A percentile compares a stretch with the other conserved stretches of the same genome.
These are phyloP conservation scores for Phania funesta DNA, from an alignment of 2,888 invertebrate genomes.

Conservation along the genomic window DNA sequence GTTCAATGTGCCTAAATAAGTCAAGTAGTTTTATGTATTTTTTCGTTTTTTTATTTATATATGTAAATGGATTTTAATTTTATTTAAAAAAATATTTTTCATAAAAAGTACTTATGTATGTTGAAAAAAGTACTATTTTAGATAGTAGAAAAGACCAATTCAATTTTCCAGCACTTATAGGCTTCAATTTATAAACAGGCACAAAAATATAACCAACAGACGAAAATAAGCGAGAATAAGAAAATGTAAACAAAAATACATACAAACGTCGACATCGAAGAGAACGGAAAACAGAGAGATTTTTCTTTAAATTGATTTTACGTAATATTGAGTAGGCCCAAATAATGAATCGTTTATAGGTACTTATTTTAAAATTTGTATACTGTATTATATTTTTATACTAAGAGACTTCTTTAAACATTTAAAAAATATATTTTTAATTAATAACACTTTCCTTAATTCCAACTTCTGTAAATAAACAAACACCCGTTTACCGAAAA, in stretches of 20 bases:
- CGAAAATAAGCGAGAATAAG: constrained; percentile 22
- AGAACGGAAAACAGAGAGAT: constrained; percentile 30
- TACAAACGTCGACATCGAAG: constrained; percentile 24
- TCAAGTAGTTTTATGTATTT: too few relatives aligned
- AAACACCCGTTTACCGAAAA: constrained; percentile 60
- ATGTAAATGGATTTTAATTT: constrained; percentile 1
- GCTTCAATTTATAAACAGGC: constrained; percentile 22
- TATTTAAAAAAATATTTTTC: neutral
- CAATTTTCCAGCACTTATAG: too few relatives aligned
- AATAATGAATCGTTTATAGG: neutral
- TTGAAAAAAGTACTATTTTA: too few relatives aligned
- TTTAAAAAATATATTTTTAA: neutral
- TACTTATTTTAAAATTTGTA: neutral
- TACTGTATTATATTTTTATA: too few relatives aligned
- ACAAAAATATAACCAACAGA: constrained; percentile 40
- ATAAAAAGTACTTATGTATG: too few relatives aligned
- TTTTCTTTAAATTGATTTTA: constrained; percentile 4
- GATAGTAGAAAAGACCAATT: too few relatives aligned
- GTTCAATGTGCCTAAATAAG: too few relatives aligned
- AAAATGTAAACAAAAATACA: constrained; percentile 56
- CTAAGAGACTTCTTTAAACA: neutral
- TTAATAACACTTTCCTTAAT: constrained; percentile 57
- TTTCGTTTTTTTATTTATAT: too few relatives aligned
- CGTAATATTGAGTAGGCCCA: neutral
- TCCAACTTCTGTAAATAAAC: constrained; percentile 32